Evolutionary conservation across 2,888 invertebrate species (phyloP).

Genomic region (Tethea ocularis): DNA sequence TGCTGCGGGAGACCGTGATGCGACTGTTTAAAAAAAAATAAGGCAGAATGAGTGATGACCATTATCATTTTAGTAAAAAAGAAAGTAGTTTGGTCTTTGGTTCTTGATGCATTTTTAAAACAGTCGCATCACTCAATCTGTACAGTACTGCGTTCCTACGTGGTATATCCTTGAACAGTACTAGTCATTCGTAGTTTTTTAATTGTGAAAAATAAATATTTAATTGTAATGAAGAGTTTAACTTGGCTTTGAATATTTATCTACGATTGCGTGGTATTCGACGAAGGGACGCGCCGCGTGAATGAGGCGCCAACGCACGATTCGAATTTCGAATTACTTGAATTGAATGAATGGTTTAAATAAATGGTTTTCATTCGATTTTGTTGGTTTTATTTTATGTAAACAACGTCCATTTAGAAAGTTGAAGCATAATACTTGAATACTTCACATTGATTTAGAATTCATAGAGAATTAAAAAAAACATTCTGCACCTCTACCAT

Average conservation of each 20-base stretch:
- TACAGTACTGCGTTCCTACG: background rate
- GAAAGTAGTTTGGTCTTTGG: background rate
- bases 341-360: slow-evolving; percentile 23
- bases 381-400: slow-evolving; percentile 35
- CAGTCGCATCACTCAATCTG: background rate
- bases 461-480: too few species aligned
- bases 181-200: slow-evolving; percentile 63
- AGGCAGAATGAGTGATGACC: background rate
- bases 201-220: slow-evolving; percentile 53
- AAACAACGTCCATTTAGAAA: too few species aligned
- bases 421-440: too few species aligned
- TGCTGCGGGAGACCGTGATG: background rate
- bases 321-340: background rate
- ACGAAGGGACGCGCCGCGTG: slow-evolving; percentile 18
- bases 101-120: background rate
- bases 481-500: too few species aligned
- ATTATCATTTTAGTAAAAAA: background rate
- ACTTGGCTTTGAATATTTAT: slow-evolving; percentile 66
- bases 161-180: slow-evolving; percentile 34
- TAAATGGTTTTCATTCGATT: slow-evolving; percentile 71
- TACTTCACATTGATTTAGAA: background rate
- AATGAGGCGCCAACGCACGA: background rate
- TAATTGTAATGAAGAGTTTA: slow-evolving; percentile 54
- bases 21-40: background rate
- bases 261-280: slow-evolving; percentile 30